These are phyloP conservation scores for Lasiurus cinereus DNA, from an alignment of 2,113 vertebrate species.

Conservation along the genomic window DNA sequence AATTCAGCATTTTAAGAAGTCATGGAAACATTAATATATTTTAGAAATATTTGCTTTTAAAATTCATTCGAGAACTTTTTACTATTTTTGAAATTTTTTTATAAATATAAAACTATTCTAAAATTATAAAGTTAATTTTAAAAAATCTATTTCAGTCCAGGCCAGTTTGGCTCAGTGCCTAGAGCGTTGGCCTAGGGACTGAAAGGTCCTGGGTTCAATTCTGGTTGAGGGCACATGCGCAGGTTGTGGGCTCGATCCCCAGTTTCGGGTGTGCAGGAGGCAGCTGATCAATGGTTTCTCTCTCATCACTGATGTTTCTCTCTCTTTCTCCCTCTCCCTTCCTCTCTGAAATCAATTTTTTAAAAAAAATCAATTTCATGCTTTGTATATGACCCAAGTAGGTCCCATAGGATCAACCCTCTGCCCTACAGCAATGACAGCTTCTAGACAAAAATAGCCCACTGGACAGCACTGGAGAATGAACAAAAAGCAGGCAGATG, in stretches of 20 bases:
- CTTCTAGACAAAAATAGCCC: neutral
- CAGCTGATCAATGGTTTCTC: no score
- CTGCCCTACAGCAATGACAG: neutral
- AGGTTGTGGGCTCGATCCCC: no score
- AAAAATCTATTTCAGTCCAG: neutral
- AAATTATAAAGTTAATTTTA: constrained; percentile 8
- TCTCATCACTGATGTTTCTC: no score
- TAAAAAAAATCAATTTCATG: neutral
- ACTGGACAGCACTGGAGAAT: neutral
- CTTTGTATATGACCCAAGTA: neutral
- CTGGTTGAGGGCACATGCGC: no score
- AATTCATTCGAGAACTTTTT: neutral
- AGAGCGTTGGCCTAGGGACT: no score
- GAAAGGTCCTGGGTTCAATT: no score
- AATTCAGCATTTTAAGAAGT: constrained; percentile 11
- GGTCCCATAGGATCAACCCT: neutral
- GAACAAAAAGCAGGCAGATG: neutral
- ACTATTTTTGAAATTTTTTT: neutral
- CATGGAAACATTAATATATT: neutral
- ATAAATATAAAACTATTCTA: constrained; percentile 30
- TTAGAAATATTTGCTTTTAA: constrained; percentile 23
- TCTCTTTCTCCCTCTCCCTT: no score
- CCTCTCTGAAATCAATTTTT: neutral
- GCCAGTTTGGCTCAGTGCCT: no score
- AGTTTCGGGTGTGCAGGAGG: no score